These are phyloP conservation scores for Saguinus midas DNA, from an alignment of 2,113 vertebrate genomes.

Conservation along the genomic window DNA sequence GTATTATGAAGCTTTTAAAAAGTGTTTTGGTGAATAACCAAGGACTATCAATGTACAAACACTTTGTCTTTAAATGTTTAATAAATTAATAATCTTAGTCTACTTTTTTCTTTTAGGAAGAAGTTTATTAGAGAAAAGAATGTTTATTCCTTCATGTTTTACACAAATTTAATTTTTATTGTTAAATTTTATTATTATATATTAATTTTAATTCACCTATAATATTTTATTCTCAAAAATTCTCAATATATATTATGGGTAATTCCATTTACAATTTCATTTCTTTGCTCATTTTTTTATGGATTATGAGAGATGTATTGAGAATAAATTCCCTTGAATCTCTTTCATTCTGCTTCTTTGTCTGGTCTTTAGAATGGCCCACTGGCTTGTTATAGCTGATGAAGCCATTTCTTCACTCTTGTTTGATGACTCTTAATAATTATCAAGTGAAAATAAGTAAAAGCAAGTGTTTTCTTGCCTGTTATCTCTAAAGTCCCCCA, in stretches of 20 bases:
- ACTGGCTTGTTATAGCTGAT: not conserved
- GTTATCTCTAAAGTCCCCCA: not conserved
- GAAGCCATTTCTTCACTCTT: not conserved
- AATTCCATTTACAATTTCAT: not conserved
- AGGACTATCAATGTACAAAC: not conserved
- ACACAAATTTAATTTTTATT: not conserved
- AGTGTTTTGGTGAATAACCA: not conserved
- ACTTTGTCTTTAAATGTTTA: not conserved
- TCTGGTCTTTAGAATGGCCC: not conserved
- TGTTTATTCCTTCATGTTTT: not conserved
- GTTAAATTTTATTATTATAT: not conserved
- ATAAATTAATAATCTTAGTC: not conserved
- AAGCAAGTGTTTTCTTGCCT: not conserved
- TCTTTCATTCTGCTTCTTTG: not conserved
- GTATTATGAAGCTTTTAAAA: not conserved
- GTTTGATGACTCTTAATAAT: not conserved
- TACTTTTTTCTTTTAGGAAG: not conserved
- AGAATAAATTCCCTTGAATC: not conserved
- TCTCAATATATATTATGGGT: not conserved
- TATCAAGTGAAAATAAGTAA: not conserved
- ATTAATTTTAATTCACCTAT: not conserved
- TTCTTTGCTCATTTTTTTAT: not conserved
- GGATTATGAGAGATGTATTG: not conserved
- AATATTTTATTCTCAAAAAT: not conserved
- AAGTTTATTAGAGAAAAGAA: not conserved